Conservation (phyloP, 1,140 invertebrate genomes). For the Galleria mellonella region DNA sequence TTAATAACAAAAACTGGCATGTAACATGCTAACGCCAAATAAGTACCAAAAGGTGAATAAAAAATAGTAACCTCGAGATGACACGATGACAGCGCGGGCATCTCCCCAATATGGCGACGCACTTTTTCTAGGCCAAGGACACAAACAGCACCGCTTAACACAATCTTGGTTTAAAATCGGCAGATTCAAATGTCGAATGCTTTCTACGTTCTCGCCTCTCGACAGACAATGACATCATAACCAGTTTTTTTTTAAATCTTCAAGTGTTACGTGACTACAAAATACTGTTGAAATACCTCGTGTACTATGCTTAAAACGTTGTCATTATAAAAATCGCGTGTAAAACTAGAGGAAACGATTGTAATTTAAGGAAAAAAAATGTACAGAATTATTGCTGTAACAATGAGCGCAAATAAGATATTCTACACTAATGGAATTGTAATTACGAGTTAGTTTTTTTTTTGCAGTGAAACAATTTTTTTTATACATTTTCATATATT, state of each 20-base stretch:
- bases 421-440: background rate
- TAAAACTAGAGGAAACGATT: conserved; percentile 9
- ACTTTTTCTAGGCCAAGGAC: conserved; percentile 44
- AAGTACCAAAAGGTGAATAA: conserved; percentile 11
- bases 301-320: background rate
- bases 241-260: conserved; percentile 4
- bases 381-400: conserved; percentile 3
- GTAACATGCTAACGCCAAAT: background rate
- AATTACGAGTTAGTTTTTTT: no score
- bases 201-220: conserved; percentile 1
- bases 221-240: conserved; percentile 6
- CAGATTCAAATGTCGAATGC: conserved; percentile 9
- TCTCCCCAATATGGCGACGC: conserved; percentile 48
- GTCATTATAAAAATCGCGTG: conserved; percentile 4
- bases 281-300: conserved; percentile 3
- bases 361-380: background rate
- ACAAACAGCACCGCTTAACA: conserved; percentile 17
- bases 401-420: background rate
- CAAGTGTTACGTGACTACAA: conserved; percentile 1
- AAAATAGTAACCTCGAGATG: conserved; percentile 31
- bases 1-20: background rate
- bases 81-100: conserved; percentile 41
- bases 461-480: no score
- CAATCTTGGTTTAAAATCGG: conserved; percentile 6
- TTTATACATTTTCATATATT: no score